Conservation (phyloP, 2,888 invertebrate species). For the Uropetala carovei region DNA sequence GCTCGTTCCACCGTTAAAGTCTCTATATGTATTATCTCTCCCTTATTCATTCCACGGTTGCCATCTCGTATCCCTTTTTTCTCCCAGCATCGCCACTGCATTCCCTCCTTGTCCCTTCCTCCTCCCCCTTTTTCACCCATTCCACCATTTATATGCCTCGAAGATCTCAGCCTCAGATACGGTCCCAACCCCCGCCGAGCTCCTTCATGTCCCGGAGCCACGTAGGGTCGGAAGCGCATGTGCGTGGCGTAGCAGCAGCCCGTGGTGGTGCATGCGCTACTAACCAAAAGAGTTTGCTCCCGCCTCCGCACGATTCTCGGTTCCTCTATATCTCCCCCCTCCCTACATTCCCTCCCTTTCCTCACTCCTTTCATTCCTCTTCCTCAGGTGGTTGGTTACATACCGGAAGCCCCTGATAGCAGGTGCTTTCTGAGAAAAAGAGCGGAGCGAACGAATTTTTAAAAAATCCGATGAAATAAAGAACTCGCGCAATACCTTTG, state of each 20-base stretch:
- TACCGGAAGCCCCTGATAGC: neutral
- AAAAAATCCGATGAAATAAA: neutral
- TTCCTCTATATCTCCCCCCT: too few relatives aligned
- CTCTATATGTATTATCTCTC: conserved; percentile 35
- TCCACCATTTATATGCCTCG: neutral
- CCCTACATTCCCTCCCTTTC: neutral
- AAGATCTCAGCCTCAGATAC: neutral
- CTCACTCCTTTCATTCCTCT: neutral
- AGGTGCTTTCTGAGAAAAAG: neutral
- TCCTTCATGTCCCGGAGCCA: neutral
- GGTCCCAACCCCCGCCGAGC: neutral
- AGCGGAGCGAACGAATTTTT: neutral
- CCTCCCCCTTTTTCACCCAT: neutral
- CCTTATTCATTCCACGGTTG: conserved; percentile 3
- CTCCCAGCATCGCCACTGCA: neutral
- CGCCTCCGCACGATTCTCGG: neutral
- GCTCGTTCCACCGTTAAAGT: conserved; percentile 9
- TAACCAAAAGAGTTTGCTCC: neutral
- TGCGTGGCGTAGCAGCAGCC: conserved; percentile 1
- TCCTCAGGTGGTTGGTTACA: neutral
- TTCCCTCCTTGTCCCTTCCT: neutral
- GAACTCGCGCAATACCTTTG: neutral
- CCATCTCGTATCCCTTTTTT: neutral
- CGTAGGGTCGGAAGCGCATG: neutral
- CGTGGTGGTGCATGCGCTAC: neutral